phyloP scores from a whole-genome alignment of 2,888 invertebrate species.

The Timema podura region DNA sequence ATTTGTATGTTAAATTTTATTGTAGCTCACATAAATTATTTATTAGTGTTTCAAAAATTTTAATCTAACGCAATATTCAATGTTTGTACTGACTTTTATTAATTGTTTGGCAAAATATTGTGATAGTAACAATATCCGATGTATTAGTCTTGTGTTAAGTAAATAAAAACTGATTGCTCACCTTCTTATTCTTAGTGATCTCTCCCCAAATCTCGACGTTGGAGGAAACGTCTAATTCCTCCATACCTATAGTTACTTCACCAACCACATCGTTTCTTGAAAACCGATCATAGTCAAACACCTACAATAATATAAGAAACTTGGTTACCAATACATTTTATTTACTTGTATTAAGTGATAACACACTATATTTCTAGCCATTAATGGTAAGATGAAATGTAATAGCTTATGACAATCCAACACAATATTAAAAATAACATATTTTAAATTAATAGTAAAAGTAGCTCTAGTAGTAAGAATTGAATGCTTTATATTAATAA shows the following conservation, averaged over 20 bases:
- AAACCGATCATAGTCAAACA: constrained; percentile 64
- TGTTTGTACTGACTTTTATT: too few species aligned
- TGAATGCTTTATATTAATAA: too few species aligned
- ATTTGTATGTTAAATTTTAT: too few species aligned
- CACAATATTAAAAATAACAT: background rate
- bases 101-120: too few species aligned
- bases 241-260: constrained; percentile 72
- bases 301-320: constrained; percentile 38
- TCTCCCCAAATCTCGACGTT: constrained; percentile 86
- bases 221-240: constrained; percentile 72
- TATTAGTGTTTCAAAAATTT: too few species aligned
- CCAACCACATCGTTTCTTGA: constrained; percentile 86
- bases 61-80: too few species aligned
- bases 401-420: too few species aligned
- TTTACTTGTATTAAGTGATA: background rate
- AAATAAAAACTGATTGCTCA: constrained; percentile 29
- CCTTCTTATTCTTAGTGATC: constrained; percentile 71
- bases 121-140: background rate
- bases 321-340: constrained; percentile 9
- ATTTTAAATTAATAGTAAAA: background rate
- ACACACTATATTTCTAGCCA: background rate
- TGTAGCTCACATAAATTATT: too few species aligned
- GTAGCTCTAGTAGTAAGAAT: too few species aligned
- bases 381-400: too few species aligned
- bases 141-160: background rate